Evolutionary conservation across 2,113 vertebrate species (phyloP), one percentile per base, ranked within the genome.

Genomic region (Pica pica): DNA sequence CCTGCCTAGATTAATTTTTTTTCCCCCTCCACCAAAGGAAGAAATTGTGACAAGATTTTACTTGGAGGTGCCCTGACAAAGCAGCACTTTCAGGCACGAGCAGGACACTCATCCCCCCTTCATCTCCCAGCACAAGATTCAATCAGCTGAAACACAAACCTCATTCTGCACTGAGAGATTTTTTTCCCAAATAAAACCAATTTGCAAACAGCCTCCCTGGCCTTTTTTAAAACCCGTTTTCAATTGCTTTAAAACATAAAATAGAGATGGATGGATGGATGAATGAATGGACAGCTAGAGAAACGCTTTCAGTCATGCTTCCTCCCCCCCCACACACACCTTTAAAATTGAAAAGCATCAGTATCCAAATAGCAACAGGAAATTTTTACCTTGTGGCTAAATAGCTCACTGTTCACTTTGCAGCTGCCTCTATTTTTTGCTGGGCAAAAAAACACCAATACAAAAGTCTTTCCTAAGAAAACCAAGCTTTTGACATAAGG

Each of bases 401-500:
- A 97, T 90, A 95, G 89, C 93, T 95, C 95, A 90, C 89, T 93
- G 93, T 95, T 94, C 96, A 96, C 87, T 96, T 96, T 95, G 93
- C 91, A 96, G 96, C 94, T 97, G 93, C 94, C 92, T 97, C 84
- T 95, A 95, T 93, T 95, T 94, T 93, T 94, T 94, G 85, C 94
- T 95, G 94, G 83, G 68, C 69, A 93, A 94, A 95, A 94, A 94
- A 22, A 15, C 92, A 97, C 87, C 83, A 94, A 57, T 37, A 94
- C 63, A 55, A 91, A 97, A 97, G 94, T 97, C 94, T 91, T 92
- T 86, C 77, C 75, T 89, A 96, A 97, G 90, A 80, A 85, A 97
- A 97, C 88, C 94, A 93, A 86, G 93, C 92, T 95, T 96, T 95
- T 96, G 95, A 94, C 95, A 97, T 93, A 82, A 85, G 95, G 91